Evolutionary conservation across 2,113 vertebrate genomes (phyloP).

Genomic region (Scatophagus argus): DNA sequence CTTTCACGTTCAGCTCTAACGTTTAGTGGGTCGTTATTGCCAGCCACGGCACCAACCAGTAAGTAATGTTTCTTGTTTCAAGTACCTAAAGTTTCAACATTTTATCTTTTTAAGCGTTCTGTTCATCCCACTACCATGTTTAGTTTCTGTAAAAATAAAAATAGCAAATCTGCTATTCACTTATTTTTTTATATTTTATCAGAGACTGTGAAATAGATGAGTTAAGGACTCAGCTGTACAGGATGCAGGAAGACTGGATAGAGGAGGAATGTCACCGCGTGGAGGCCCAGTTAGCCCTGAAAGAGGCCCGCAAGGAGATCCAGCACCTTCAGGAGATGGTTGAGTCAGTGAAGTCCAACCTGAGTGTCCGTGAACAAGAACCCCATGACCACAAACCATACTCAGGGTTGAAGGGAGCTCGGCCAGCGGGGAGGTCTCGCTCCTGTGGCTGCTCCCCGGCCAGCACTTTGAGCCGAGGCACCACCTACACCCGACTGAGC

Average conservation of each 20-base stretch:
- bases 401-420: slow-evolving; percentile 84
- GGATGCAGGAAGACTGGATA: slow-evolving; percentile 99
- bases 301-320: slow-evolving; percentile 96
- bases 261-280: slow-evolving; percentile 98
- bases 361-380: slow-evolving; percentile 85
- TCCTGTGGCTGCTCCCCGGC: slow-evolving; percentile 93
- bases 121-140: neutral
- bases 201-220: slow-evolving; percentile 95
- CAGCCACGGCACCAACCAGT: neutral
- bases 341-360: slow-evolving; percentile 90
- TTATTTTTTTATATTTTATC: slow-evolving; percentile 6
- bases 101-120: no score
- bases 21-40: neutral
- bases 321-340: slow-evolving; percentile 94
- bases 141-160: slow-evolving; percentile 2
- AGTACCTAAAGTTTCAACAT: no score
- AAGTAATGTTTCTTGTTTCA: neutral
- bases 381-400: slow-evolving; percentile 92
- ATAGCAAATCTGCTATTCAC: neutral
- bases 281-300: slow-evolving; percentile 95
- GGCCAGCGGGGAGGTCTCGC: slow-evolving; percentile 75
- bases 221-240: slow-evolving; percentile 90
- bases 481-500: slow-evolving; percentile 90
- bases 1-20: neutral
- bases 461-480: slow-evolving; percentile 90